Evolutionary conservation across 23 tunicate genomes (phyloP).

Genomic region (Oikopleura dioica): DNA sequence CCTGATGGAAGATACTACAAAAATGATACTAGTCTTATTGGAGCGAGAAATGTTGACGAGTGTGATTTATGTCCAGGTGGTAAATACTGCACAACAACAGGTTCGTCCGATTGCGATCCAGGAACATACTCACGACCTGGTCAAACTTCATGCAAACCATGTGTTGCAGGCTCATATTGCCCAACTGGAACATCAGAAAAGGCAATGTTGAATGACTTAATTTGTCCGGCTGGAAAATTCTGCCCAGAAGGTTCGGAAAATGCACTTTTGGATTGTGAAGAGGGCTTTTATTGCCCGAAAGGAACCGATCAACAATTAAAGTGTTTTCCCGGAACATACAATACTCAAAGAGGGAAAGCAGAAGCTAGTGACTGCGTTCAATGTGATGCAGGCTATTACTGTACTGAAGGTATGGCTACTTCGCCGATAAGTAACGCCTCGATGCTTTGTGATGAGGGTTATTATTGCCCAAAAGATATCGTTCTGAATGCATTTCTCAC

Average conservation of each 20-base stretch:
- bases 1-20: too few species aligned
- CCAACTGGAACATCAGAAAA: constrained; percentile 39
- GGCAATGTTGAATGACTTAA: too few species aligned
- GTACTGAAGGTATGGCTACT: constrained; percentile 26
- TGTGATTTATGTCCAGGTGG: constrained; percentile 33
- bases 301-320: constrained; percentile 18
- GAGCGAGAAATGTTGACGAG: too few species aligned
- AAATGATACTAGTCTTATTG: not conserved
- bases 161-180: constrained; percentile 46
- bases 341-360: not conserved
- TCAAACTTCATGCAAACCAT: constrained; percentile 8
- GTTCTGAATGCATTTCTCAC: not conserved
- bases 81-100: constrained; percentile 35
- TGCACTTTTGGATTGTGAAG: not conserved
- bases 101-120: too few species aligned
- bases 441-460: constrained; percentile 33
- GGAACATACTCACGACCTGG: too few species aligned
- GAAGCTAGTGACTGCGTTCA: not conserved
- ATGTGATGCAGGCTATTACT: constrained; percentile 57
- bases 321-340: not conserved
- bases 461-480: constrained; percentile 45
- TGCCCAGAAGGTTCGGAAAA: constrained; percentile 43
- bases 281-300: constrained; percentile 63
- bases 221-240: constrained; percentile 39
- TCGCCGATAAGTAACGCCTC: constrained; percentile 2